phyloP scores from a whole-genome alignment of 2,113 vertebrate species.

The Malurus alboscapulatus region DNA sequence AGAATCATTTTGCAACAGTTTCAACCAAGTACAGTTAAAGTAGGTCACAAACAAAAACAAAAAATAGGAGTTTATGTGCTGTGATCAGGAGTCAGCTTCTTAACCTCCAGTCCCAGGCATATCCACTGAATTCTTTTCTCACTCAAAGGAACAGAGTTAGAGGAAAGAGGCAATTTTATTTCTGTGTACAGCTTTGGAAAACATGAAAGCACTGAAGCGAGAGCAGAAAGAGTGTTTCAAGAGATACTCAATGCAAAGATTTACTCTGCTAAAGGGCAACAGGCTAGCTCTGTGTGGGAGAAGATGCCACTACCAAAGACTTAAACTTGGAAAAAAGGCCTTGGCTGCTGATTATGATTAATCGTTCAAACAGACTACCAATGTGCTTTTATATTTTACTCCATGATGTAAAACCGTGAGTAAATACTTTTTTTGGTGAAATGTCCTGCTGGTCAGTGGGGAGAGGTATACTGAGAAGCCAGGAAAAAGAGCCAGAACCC shows the following conservation, averaged over 20 bases:
- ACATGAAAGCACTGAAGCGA: neutral
- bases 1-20: neutral
- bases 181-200: slow-evolving; percentile 13
- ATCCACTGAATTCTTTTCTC: neutral
- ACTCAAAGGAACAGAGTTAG: neutral
- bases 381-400: neutral
- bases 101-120: neutral
- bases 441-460: neutral
- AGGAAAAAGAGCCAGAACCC: neutral
- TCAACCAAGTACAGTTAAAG: neutral
- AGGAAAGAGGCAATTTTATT: slow-evolving; percentile 19
- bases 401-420: neutral
- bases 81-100: neutral
- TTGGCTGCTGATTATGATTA: neutral
- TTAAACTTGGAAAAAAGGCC: neutral
- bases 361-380: neutral
- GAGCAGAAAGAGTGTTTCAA: neutral
- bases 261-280: neutral
- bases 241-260: neutral
- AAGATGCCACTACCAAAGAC: neutral
- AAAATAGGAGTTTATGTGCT: neutral
- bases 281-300: neutral
- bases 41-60: neutral
- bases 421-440: neutral
- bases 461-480: neutral